phyloP scores from a whole-genome alignment of 2,797 vertebrate species.

The Luscinia luscinia region DNA sequence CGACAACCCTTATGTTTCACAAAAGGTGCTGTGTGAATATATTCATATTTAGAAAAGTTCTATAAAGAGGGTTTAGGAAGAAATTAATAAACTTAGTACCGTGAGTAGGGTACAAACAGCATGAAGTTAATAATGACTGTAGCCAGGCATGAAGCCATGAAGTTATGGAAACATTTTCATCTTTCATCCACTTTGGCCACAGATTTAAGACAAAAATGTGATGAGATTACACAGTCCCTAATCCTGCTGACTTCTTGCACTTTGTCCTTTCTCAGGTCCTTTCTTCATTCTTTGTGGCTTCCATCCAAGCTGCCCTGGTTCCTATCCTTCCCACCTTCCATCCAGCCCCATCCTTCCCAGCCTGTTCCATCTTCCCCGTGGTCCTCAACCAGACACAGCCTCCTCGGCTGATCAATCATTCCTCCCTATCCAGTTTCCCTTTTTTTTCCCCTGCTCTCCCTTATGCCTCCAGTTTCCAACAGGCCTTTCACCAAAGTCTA shows the following conservation, averaged over 20 bases:
- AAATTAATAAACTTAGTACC: not conserved
- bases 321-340: not conserved
- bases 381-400: not conserved
- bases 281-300: not conserved
- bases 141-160: not conserved
- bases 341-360: not conserved
- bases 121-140: not conserved
- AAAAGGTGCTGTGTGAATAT: not conserved
- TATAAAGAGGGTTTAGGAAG: not conserved
- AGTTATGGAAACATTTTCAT: not conserved
- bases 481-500: not conserved
- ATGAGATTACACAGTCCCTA: not conserved
- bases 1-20: not conserved
- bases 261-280: not conserved
- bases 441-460: not conserved
- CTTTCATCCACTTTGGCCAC: not conserved
- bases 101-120: not conserved
- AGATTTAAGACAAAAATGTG: not conserved
- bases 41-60: not conserved
- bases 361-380: not conserved
- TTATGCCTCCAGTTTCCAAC: not conserved
- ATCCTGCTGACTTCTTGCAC: not conserved
- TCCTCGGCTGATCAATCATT: accelerated
- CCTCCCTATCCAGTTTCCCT: not conserved
- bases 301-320: not conserved